Conservation (phyloP, 2,888 invertebrate genomes). For the Orthonevra nobilis region DNA sequence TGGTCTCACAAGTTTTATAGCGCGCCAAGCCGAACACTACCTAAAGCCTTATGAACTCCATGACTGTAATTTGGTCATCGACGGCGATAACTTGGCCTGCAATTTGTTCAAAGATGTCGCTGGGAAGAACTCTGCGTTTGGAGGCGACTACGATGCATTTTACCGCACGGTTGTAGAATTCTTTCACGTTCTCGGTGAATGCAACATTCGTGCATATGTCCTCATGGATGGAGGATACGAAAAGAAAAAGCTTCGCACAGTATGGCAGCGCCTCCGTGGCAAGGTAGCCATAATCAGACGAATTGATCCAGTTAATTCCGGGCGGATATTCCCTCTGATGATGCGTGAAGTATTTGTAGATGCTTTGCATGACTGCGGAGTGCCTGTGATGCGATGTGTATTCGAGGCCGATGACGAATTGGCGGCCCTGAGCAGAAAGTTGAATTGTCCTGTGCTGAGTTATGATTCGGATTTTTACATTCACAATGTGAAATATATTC, state of each 20-base stretch:
- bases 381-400: slow-evolving; percentile 87
- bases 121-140: slow-evolving; percentile 86
- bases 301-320: slow-evolving; percentile 82
- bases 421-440: slow-evolving; percentile 88
- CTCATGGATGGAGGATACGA: slow-evolving; percentile 91
- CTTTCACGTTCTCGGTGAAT: slow-evolving; percentile 85
- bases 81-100: slow-evolving; percentile 89
- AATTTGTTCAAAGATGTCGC: slow-evolving; percentile 85
- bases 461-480: slow-evolving; percentile 97
- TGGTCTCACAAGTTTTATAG: slow-evolving; percentile 91
- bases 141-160: slow-evolving; percentile 92
- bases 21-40: slow-evolving; percentile 84
- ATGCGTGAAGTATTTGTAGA: slow-evolving; percentile 88
- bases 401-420: slow-evolving; percentile 96
- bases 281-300: slow-evolving; percentile 83
- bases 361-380: slow-evolving; percentile 84
- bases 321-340: slow-evolving; percentile 87
- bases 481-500: slow-evolving; percentile 91
- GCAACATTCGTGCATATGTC: slow-evolving; percentile 87
- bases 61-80: slow-evolving; percentile 87
- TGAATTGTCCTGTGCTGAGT: slow-evolving; percentile 93
- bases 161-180: slow-evolving; percentile 85
- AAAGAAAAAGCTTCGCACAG: slow-evolving; percentile 86
- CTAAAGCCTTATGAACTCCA: slow-evolving; percentile 84
- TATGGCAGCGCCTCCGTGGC: slow-evolving; percentile 82